Evolutionary conservation across 2,888 invertebrate genomes (phyloP), one percentile per base, ranked within the genome.

Genomic region (Branchipolynoe longqiensis): DNA sequence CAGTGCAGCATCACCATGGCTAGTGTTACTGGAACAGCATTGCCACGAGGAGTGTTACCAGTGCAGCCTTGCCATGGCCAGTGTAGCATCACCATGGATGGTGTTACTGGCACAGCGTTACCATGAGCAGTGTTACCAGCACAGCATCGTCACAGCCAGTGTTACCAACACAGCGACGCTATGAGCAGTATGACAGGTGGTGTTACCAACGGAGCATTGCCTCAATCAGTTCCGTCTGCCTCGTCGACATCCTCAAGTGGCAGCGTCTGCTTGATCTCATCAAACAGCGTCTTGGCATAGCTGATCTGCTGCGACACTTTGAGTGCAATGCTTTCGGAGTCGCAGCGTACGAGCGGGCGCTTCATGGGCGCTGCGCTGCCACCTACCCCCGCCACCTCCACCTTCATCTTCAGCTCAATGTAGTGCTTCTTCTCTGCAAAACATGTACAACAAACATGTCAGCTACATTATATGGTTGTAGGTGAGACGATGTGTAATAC

Each of bases 251-350:
- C 33, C 25, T 81, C 86, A 40, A 33, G 48, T 41, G 87, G 85
- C 18, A 93, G 95, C 84, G 97, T 97, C 92, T 97, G 96, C 91
- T 95, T 95, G 88, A 96, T 95, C 94, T 98, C 98, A 92, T 97
- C 96, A 94, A 96, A 96, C 92, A 97, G 95, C 91, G 96, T 96
- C 93, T 97, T 96, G 85, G 98, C 98, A 94, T 97, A 97, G 92
- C 97, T 97, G 88, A 98, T 97, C 95, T 97, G 96, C 89, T 96
- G 96, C 38, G 96, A 95, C n/a, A 95, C 94, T 91, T 92, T 92
- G 78, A 91, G 90, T 59, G 97, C 96, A 88, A 96, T 95, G 89
- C 95, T 95, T 86, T 95, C 95, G 88, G 95, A 95, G 93, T 97
- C 96, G 90, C 97, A 97, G 91, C 96, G 95, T 89, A 97, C 96